Percentiles rank a stretch among this genome's conserved stretches.
Conservation (phyloP, 2,888 invertebrate species). For the Venusia cambrica region DNA sequence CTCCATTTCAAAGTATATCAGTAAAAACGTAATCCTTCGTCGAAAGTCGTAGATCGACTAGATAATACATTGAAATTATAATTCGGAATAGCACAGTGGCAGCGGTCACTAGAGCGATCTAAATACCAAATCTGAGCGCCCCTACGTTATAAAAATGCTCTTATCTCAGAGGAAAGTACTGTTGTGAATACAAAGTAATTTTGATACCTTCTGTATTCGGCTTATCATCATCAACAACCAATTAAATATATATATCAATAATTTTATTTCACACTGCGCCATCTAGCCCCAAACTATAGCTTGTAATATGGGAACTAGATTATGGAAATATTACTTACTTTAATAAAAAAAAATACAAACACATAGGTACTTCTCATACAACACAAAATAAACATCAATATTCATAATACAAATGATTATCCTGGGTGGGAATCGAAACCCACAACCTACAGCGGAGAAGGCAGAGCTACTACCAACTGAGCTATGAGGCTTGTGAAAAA, state of each 20-base stretch:
- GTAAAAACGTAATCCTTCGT: conserved; percentile 7
- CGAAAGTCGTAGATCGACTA: conserved; percentile 40
- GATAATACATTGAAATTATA: conserved; percentile 68
- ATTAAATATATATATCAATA: background rate
- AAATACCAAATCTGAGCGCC: conserved; percentile 54
- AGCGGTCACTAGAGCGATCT: conserved; percentile 46
- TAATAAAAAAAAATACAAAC: no score
- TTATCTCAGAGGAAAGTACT: conserved; percentile 18
- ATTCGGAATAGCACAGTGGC: conserved; percentile 49
- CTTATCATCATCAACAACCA: conserved; percentile 1
- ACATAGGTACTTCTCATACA: no score
- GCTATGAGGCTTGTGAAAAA: no score
- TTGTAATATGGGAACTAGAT: no score
- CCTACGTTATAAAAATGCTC: conserved; percentile 22
- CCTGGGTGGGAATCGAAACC: no score
- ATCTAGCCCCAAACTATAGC: no score
- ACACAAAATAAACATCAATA: no score
- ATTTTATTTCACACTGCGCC: no score
- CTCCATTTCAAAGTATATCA: background rate
- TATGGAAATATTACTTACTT: no score
- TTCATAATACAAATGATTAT: no score
- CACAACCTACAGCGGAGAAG: no score
- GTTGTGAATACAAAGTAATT: conserved; percentile 1
- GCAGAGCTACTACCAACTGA: no score
- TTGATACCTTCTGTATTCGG: conserved; percentile 3